Evolutionary conservation across 2,888 invertebrate genomes (phyloP).

Genomic region (Chloroclysta siterata): DNA sequence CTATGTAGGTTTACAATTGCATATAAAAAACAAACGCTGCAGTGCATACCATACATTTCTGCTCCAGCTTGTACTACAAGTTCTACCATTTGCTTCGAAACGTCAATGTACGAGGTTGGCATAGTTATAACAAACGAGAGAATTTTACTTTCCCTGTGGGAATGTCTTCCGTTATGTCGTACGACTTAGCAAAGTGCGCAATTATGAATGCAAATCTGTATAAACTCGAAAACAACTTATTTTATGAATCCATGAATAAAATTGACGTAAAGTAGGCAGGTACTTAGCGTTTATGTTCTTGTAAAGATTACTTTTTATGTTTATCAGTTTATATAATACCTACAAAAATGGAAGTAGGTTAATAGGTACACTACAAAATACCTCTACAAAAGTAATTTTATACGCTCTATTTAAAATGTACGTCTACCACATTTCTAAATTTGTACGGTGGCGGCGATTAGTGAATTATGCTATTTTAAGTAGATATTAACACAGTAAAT

Average conservation of each 20-base stretch:
- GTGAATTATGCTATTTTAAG: neutral
- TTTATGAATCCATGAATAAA: conserved; percentile 18
- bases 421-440: neutral
- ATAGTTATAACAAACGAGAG: neutral
- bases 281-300: neutral
- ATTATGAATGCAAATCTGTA: conserved; percentile 17
- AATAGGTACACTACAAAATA: neutral
- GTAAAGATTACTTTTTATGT: conserved; percentile 16
- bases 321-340: conserved; percentile 11
- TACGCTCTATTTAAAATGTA: conserved; percentile 21
- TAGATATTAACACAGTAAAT: no score
- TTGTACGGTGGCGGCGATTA: neutral
- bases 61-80: neutral
- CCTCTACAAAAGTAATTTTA: conserved; percentile 4
- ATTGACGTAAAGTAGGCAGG: conserved; percentile 15
- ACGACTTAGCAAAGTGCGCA: conserved; percentile 16
- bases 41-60: conserved; percentile 11
- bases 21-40: neutral
- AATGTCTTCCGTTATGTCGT: conserved; percentile 21
- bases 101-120: conserved; percentile 20
- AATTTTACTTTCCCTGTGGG: conserved; percentile 40
- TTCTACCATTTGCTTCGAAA: conserved; percentile 2
- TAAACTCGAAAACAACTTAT: conserved; percentile 19
- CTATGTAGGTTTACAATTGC: neutral
- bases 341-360: conserved; percentile 17